Evolutionary conservation across 2,113 vertebrate genomes (phyloP), one percentile per base, ranked within the genome.

Genomic region (Lota lota): DNA sequence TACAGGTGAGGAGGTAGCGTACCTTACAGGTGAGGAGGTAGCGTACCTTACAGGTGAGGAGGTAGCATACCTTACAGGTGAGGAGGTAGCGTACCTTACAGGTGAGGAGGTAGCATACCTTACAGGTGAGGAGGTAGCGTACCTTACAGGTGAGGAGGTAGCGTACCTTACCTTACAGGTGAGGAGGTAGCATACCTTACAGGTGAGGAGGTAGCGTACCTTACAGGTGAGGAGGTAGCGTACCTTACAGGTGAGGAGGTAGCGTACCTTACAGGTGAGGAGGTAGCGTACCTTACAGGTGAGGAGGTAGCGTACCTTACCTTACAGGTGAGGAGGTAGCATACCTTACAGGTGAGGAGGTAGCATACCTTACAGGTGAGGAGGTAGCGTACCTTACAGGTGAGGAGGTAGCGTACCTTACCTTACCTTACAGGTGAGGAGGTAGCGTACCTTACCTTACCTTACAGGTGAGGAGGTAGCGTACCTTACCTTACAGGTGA

Each of bases 261-360:
- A 56, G 14, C 1, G 14, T 18, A 56, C 40, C 40, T 2, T 14
- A 10, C 40, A 56, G 53, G 53, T 56, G 0, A 56, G 15, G 16
- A n/a, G 16, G 3, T 17, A 56, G 14, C 1, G 14, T 18, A 56
- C 40, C 40, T 2, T 14, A 10, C 40, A 56, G 53, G 53, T 56
- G 15, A 56, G 53, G 18, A 56, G 53, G 11, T 22, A 22, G 14
- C 1, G 1, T 79, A 97, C 97, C 95, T 99, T 15, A 53, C 28
- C 28, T 7, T 33, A 3, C 28, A 53, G 51, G 51, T 53, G 14
- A 22, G 21, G 20, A 6, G 15, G 11, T 22, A 22, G 14, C 1
- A 1, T 79, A 97, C 97, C 95, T 99, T 99, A 93, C 97, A 99
- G 1, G 92, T 93, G 0, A 56, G 15, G 15, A n/a, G 15, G 3